Base-by-base conservation (phyloP, 2,797 vertebrate species). In the Hozukius guyotensis region DNA sequence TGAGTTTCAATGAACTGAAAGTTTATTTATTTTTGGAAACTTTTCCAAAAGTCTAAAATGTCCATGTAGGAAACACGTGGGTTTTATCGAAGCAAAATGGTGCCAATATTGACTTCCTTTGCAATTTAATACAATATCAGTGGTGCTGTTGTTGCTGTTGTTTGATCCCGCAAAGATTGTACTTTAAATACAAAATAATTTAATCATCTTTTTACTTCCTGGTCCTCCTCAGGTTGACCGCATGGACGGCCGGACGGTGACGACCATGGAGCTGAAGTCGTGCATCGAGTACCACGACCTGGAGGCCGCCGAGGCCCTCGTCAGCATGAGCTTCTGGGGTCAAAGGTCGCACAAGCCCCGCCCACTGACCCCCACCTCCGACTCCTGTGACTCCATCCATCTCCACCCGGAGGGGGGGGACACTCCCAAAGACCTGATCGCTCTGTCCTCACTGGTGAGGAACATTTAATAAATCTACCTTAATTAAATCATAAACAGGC, bases 281-380 rank as follows among this genome's bases (percentile, higher is more conserved):
- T 95, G 95, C 69, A 64, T 98, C 75, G 96, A 98, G 90, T 96
- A 97, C 90, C 97, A 97, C 0, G 98, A 99, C 92, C 97, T 99
- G 1, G 98, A 99, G 92, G 98, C 98, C 0, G 98, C 98, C 0
- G 97, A 99, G 93, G 97, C 97, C 0, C 97, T 99, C 18, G 97
- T 99, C 83, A 99, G 97, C 91, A 99, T 99, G 98, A 99, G 98
- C 90, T 97, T 97, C 80, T 98, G 97, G 98, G 97, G 97, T 85
- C 98, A 98, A 78, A 96, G 96, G 75, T 92, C 91, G 0, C 97
- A 96, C 79, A 97, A 96, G 91, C 94, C 96, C 71, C 96, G 98
- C 83, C 98, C 98, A 0, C 96, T 99, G 63, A 99, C 98, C 0
- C 98, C 98, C 59, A 97, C 97, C 80, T 98, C 98, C 0, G 98